Conservation (phyloP, 2,888 invertebrate species). For the Aethes cnicana region DNA sequence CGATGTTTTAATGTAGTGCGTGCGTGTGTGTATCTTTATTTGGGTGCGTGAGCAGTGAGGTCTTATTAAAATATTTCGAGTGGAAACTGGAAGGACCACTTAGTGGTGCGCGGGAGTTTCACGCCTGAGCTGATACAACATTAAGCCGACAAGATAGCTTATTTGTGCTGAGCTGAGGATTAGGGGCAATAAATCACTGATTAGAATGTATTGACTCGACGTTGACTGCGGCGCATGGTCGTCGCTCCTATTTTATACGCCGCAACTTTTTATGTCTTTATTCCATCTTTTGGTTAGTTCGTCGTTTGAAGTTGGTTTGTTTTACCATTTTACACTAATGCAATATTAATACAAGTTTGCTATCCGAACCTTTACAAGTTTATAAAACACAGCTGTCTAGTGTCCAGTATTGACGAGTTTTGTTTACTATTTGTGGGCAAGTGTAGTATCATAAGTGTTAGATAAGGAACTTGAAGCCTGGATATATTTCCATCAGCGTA, state of each 20-base stretch:
- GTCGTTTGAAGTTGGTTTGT: constrained; percentile 56
- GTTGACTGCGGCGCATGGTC: constrained; percentile 69
- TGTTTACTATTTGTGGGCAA: constrained; percentile 33
- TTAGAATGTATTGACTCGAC: constrained; percentile 81
- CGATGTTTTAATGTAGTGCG: constrained; percentile 61
- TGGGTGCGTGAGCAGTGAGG: constrained; percentile 80
- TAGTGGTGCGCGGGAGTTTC: constrained; percentile 82
- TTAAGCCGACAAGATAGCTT: constrained; percentile 83
- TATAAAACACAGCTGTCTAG: constrained; percentile 35
- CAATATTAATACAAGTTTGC: constrained; percentile 55
- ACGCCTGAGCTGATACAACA: constrained; percentile 81
- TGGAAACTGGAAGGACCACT: constrained; percentile 83
- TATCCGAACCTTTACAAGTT: constrained; percentile 29
- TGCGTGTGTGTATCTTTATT: constrained; percentile 77
- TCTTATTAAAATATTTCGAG: constrained; percentile 83
- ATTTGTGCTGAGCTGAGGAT: constrained; percentile 81
- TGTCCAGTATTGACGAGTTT: constrained; percentile 33
- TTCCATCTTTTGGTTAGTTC: constrained; percentile 67
- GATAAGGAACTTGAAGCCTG: constrained; percentile 6
- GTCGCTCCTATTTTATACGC: constrained; percentile 66
- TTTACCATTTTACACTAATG: constrained; percentile 63
- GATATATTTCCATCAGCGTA: constrained; percentile 8
- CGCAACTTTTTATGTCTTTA: constrained; percentile 67
- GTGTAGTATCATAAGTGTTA: constrained; percentile 7
- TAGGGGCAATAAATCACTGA: constrained; percentile 82